Evolutionary conservation across 2,113 vertebrate species (phyloP).

Genomic region (Ochotona princeps): DNA sequence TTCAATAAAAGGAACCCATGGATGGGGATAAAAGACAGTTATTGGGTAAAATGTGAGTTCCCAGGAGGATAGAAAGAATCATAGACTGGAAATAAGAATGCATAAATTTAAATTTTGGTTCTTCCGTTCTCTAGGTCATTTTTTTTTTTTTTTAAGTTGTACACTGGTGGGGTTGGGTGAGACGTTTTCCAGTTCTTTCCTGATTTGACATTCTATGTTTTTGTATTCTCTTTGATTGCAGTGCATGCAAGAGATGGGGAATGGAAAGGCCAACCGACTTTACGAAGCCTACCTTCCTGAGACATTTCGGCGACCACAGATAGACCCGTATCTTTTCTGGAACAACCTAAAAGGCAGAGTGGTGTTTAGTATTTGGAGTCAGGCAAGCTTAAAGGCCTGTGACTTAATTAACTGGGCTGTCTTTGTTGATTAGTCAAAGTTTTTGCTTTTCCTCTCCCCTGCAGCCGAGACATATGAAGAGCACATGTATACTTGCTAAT

Average conservation of each 20-base stretch:
- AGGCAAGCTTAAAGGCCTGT: neutral
- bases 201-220: neutral
- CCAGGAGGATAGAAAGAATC: neutral
- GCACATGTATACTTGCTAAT: neutral
- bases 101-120: neutral
- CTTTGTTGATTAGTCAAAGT: constrained; percentile 6
- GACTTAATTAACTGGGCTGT: neutral
- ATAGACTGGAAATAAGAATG: neutral
- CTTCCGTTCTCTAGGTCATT: neutral
- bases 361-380: neutral
- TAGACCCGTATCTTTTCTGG: constrained; percentile 92
- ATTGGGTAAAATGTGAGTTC: neutral
- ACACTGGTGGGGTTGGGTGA: neutral
- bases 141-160: neutral
- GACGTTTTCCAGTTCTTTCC: neutral
- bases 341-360: constrained; percentile 43
- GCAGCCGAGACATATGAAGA: constrained; percentile 17
- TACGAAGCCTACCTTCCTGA: constrained; percentile 97
- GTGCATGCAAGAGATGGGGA: constrained; percentile 99
- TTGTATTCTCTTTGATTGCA: constrained; percentile 77
- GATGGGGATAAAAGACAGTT: neutral
- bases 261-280: constrained; percentile 95
- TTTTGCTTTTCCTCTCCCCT: neutral
- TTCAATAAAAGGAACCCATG: neutral
- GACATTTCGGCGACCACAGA: constrained; percentile 95